Evolutionary conservation across 2,113 vertebrate species (phyloP), one percentile per base, ranked within the genome.

Genomic region (Halichoeres trimaculatus): DNA sequence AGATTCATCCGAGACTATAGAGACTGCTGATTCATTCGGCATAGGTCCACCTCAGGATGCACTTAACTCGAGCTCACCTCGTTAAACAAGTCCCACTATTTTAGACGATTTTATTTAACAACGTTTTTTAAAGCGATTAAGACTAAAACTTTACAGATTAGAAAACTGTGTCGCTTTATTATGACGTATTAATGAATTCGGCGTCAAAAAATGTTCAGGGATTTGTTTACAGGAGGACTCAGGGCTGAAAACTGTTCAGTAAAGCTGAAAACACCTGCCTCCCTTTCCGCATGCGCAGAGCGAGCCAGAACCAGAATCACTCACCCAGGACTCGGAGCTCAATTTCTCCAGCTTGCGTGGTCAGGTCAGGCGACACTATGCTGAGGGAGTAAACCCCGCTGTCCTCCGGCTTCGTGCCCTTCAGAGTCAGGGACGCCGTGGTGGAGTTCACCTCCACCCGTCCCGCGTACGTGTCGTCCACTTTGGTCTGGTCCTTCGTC

Each of bases 331-430:
- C 88, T 3, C 7, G 38, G 10, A 90, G 61, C n/a, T 14, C 2
- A 0, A 47, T 68, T 1, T 77, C 78, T 0, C 1, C 75, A 0
- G 68, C 16, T 1, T 0, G 0, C 0, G 26, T 36, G 0, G 0
- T 0, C 0, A 8, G 14, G 0, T 12, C 6, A 0, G 0, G 0
- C 0, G 0, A 0, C 0, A 88, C 0, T 0, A 77, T 0, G 8
- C 0, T 12, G 59, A 90, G 0, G 40, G 1, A 40, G 10, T 83
- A 90, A 0, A 80, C 54, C 0, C 90, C 90, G 5, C 35, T 85
- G 63, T 91, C 90, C 3, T 0, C 7, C 0, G 1, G 0, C 10
- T 0, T 63, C 19, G 88, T n/a, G 1, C 22, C 0, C 0, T 0
- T 10, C 1, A 91, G 47, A 3, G 8, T 74, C 68, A 91, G 30